phyloP scores from a whole-genome alignment of 2,797 vertebrate genomes.

The Pipistrellus pygmaeus region DNA sequence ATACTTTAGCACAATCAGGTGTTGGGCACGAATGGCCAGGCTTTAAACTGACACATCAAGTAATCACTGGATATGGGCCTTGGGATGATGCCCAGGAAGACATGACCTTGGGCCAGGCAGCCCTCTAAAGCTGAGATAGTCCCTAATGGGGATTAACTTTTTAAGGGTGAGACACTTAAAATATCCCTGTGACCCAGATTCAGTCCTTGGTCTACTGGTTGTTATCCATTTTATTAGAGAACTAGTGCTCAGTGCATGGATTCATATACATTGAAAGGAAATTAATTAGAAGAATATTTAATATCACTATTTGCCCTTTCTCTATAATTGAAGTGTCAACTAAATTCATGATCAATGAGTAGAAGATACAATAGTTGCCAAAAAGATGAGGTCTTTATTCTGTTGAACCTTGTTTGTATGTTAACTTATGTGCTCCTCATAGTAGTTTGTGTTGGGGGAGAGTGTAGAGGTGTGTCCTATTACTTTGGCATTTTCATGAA shows the following conservation, averaged over 20 bases:
- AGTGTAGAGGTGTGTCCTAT: not conserved
- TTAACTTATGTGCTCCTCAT: not conserved
- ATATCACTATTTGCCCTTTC: too few relatives aligned
- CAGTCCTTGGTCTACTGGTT: not conserved
- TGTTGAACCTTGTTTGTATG: not conserved
- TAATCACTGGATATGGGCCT: not conserved
- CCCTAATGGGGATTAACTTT: not conserved
- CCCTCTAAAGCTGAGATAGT: not conserved
- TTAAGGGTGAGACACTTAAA: not conserved
- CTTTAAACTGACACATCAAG: not conserved
- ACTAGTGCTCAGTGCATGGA: too few relatives aligned
- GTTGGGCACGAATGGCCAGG: not conserved
- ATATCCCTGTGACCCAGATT: not conserved
- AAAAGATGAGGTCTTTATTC: not conserved
- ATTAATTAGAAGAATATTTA: too few relatives aligned
- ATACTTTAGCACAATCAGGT: not conserved
- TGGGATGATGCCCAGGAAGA: not conserved
- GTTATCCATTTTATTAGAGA: not conserved
- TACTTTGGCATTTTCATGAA: conserved; percentile 31
- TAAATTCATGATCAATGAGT: too few relatives aligned
- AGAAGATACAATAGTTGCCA: not conserved
- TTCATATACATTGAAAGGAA: too few relatives aligned
- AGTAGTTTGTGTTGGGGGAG: not conserved
- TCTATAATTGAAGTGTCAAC: too few relatives aligned
- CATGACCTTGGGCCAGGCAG: not conserved